Evolutionary conservation across 2,888 invertebrate genomes (phyloP), one percentile per base, ranked within the genome.

Genomic region (Asteroscopus sphinx): DNA sequence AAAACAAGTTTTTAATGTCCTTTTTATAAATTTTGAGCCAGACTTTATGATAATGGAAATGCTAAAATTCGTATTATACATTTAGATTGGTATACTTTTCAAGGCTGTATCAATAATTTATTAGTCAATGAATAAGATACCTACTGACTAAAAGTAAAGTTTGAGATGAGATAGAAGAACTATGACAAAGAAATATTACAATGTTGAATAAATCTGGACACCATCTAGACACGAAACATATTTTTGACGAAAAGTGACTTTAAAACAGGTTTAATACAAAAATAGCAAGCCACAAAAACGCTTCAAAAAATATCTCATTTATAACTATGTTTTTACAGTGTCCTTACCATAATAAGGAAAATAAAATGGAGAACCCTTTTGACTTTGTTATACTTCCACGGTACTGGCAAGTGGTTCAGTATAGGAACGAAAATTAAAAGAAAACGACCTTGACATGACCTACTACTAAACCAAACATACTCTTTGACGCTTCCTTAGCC

Each of bases 331-430:
- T 69, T 63, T 59, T 6, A 51, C 37, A 51, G 12, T 21, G 25
- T 35, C 41, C 33, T 16, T 13, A 12, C 26, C 7, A 40, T 44
- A 55, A 57, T 33, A 60, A 33, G 41, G 49, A 57, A 26, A 35
- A 55, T 49, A 45, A 54, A 48, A 47, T n/a, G 8, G 8, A 37
- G 52, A 59, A 40, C 70, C 70, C 58, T 70, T 70, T 67, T 16
- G 21, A 55, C 17, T 52, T n/a, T 59, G 49, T 60, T 66, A 53
- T 60, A 21, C 7, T 60, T 57, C 11, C 25, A 15, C 16, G 12
- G 8, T 28, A 33, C n/a, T 9, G 4, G 2, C 15, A 32, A 45
- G 41, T 39, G 39, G 26, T 28, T 15, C 7, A 17, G n/a, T n/a
- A n/a, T n/a, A n/a, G 26, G 39, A 2, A n/a, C 3, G 40, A 21